Evolutionary conservation across 1,140 invertebrate genomes (phyloP).

Genomic region (Meloidogyne floridensis): DNA sequence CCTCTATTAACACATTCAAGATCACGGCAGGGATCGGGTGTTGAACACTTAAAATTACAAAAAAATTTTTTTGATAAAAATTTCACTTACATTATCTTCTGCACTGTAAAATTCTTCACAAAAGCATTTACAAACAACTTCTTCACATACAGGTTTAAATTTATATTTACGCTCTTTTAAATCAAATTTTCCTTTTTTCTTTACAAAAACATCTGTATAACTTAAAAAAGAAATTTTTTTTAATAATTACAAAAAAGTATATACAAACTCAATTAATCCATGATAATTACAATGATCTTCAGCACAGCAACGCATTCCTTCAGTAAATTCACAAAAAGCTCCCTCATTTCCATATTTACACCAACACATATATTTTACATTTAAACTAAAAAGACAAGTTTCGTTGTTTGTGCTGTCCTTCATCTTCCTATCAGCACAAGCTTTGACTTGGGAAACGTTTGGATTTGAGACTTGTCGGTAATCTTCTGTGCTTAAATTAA

Average conservation of each 20-base stretch:
- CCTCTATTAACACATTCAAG: slow-evolving; percentile 40
- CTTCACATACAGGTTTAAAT: neutral
- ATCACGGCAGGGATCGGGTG: slow-evolving; percentile 42
- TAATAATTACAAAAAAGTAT: neutral
- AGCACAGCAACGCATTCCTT: slow-evolving; percentile 43
- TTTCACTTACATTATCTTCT: slow-evolving; percentile 30
- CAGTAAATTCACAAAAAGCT: slow-evolving; percentile 43
- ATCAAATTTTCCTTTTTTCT: slow-evolving; percentile 23
- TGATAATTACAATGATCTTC: slow-evolving; percentile 44
- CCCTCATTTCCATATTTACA: slow-evolving; percentile 43
- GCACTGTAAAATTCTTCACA: slow-evolving; percentile 40
- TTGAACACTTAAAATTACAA: slow-evolving; percentile 37
- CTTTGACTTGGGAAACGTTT: neutral
- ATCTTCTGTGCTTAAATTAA: slow-evolving; percentile 26
- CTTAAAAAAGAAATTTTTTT: neutral
- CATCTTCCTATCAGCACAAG: neutral
- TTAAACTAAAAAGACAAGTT: slow-evolving; percentile 16
- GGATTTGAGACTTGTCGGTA: slow-evolving; percentile 25
- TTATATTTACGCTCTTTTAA: neutral
- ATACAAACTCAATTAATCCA: slow-evolving; percentile 33
- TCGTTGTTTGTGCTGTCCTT: neutral
- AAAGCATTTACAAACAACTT: slow-evolving; percentile 28
- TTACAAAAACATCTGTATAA: slow-evolving; percentile 8
- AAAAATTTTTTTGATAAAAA: neutral
- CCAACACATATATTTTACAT: slow-evolving; percentile 46